A percentile compares a stretch with the other conserved stretches of the same genome.
These are phyloP conservation scores for Columba livia DNA, from an alignment of 2,113 vertebrate species.

Conservation along the genomic window DNA sequence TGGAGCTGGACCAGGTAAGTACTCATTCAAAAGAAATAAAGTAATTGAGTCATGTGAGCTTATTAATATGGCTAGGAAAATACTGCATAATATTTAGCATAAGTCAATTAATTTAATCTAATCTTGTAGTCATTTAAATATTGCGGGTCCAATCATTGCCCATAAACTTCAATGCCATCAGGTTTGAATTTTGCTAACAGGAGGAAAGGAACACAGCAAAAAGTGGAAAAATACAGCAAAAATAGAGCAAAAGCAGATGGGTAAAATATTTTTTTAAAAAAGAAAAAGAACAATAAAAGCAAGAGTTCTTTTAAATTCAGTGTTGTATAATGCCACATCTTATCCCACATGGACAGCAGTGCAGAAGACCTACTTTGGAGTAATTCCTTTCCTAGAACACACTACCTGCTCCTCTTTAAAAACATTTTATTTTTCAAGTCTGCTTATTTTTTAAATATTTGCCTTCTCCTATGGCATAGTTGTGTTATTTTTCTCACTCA, in stretches of 20 bases:
- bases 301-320: background rate
- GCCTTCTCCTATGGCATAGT: background rate
- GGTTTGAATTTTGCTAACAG: background rate
- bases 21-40: background rate
- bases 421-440: background rate
- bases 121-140: background rate
- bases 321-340: background rate
- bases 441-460: background rate
- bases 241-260: background rate
- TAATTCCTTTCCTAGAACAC: background rate
- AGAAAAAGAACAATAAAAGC: background rate
- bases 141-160: background rate
- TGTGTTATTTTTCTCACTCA: background rate
- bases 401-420: background rate
- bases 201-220: background rate
- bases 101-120: background rate
- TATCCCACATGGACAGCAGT: background rate
- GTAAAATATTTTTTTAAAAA: background rate
- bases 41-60: background rate
- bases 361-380: background rate
- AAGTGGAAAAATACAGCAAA: slow-evolving; percentile 34
- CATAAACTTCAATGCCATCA: background rate
- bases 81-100: background rate
- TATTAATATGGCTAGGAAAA: background rate
- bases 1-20: slow-evolving; percentile 79